Evolutionary conservation across 2,113 vertebrate species (phyloP), one percentile per base, ranked within the genome.

Genomic region (Muscicapa adusta): DNA sequence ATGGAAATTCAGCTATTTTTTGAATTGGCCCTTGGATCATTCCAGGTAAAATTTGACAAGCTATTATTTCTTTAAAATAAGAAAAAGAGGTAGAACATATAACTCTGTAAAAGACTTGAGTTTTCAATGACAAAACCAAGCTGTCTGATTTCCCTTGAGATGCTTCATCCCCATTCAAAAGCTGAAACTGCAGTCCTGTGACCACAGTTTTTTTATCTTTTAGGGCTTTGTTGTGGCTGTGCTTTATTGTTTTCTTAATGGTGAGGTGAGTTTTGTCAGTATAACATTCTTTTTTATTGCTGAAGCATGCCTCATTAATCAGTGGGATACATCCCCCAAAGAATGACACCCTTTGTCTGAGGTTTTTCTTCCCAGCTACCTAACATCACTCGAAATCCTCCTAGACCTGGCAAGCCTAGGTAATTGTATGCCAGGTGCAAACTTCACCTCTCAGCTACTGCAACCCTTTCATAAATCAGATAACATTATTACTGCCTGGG

Each of bases 211-310:
- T 96, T 91, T 85, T 97, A 57, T 96, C 72, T 98, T 98, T 36
- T 92, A 99, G 99, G 99, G 99, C 43, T 98, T 99, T 95, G 98
- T 99, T 50, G 99, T 99, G 85, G 99, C 99, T 9, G 77, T 99
- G n/a, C 98, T 99, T 73, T 99, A 99, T 97, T 99, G 99, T 94
- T 99, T 99, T 98, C 98, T 99, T 96, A 99, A 99, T 8, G 98
- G 98, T 74, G 99, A 99, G 98, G 99, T 99, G 95, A 97, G 98
- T 97, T 93, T 80, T 81, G 22, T 40, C 40, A 72, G 38, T 66
- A 71, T 50, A 85, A 88, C 50, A 18, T 43, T 62, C 9, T 82
- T 56, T 74, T 80, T 70, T 83, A 85, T 67, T 70, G 72, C 56
- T 88, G 78, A 77, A 80, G 85, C 43, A 77, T 74, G 82, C 67